Evolutionary conservation across 2,888 invertebrate genomes (phyloP).

Genomic region (Nowickia ferox): DNA sequence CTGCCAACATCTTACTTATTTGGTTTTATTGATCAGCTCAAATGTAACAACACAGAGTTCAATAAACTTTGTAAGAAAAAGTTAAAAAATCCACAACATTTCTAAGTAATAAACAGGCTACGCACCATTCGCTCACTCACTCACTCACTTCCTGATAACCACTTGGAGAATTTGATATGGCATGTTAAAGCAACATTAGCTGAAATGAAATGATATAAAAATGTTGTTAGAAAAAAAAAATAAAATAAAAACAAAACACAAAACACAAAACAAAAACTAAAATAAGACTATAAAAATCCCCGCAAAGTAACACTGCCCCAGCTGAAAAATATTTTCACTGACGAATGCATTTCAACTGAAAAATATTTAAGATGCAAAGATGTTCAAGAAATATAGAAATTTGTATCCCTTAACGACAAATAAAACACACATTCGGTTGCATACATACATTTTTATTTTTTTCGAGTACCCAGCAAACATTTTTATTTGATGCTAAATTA

Average conservation of each 20-base stretch:
- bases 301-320: constrained; percentile 68
- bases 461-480: constrained; percentile 40
- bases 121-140: neutral
- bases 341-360: constrained; percentile 53
- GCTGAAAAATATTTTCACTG: constrained; percentile 51
- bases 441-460: no score
- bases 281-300: constrained; percentile 50
- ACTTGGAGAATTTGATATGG: constrained; percentile 45
- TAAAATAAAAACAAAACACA: constrained; percentile 15
- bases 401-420: constrained; percentile 30
- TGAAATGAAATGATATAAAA: constrained; percentile 17
- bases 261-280: no score
- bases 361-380: constrained; percentile 53
- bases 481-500: neutral
- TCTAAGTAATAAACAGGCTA: constrained; percentile 15
- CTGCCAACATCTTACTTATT: neutral
- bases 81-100: constrained; percentile 14
- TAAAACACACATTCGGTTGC: neutral
- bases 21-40: constrained; percentile 3
- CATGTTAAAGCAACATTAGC: constrained; percentile 58
- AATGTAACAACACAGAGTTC: constrained; percentile 51
- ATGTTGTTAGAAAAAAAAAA: constrained; percentile 14
- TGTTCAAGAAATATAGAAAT: constrained; percentile 5
- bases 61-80: constrained; percentile 50
- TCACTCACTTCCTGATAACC: constrained; percentile 1